Evolutionary conservation across 1,140 invertebrate genomes (phyloP).

Genomic region (Cepaea nemoralis): DNA sequence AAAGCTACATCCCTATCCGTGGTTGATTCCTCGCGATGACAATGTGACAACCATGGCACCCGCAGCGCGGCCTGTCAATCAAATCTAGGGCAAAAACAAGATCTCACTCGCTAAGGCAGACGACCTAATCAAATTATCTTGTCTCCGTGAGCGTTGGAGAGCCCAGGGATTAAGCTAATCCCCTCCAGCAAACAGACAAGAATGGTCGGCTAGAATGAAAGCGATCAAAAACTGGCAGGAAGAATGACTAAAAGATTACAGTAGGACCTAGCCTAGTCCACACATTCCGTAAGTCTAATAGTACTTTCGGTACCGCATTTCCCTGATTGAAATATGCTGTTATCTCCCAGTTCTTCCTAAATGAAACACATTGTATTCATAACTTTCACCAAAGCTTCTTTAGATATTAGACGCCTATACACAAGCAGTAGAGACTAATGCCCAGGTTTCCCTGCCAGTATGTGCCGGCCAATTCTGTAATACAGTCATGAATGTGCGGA

Average conservation of each 20-base stretch:
- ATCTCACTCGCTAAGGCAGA: not conserved
- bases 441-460: not conserved
- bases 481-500: not conserved
- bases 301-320: not conserved
- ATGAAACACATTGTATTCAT: not conserved
- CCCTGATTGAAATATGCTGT: too few species aligned
- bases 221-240: conserved; percentile 6
- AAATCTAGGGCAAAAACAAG: conserved; percentile 22
- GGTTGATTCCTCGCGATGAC: not conserved
- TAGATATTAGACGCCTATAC: not conserved
- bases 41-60: conserved; percentile 2
- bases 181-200: conserved; percentile 15
- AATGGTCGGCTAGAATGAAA: not conserved
- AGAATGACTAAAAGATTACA: conserved; percentile 18
- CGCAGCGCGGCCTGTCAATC: conserved; percentile 1
- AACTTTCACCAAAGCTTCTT: not conserved
- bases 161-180: conserved; percentile 14
- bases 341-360: too few species aligned
- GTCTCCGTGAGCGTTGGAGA: conserved; percentile 16
- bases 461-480: not conserved
- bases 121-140: conserved; percentile 37
- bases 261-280: not conserved
- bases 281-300: not conserved
- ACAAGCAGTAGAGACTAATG: not conserved
- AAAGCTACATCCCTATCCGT: not conserved